Evolutionary conservation across 2,113 vertebrate species (phyloP), one percentile per base, ranked within the genome.

Genomic region (Cercopithecus mona): DNA sequence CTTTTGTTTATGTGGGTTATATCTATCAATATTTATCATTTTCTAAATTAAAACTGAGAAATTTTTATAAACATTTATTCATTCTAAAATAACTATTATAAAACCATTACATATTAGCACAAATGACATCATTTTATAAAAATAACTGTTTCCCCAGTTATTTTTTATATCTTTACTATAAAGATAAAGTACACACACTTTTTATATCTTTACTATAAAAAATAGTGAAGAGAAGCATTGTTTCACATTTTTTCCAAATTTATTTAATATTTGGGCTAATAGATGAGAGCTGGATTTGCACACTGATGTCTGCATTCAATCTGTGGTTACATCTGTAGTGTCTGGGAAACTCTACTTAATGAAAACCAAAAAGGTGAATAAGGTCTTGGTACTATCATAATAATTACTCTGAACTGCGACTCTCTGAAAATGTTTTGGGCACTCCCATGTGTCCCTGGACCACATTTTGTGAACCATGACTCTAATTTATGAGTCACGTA

Each of bases 1-100:
- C 43, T 78, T 90, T 94, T 86, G 55, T 94, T 96, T 66, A 95
- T 78, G 12, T 96, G 88, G 82, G 48, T 88, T 96, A 13, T 88
- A 59, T 88, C 57, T 88, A 94, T 94, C 80, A 90, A 92, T 91
- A 97, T 73, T 93, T 95, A 94, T 90, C 50, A 50, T 79, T 45
- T 79, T 97, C 57, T 93, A 96, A 97, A 90, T 94, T 97, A 94
- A 96, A 94, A 81, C 61, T 17, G 22, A 86, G 50, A 89, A 68
- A 61, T 38, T 27, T 90, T 88, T 55, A 78, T 64, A 95, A 96
- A 45, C 55, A 78, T 90, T 86, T 88, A 50, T 95, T 70, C 43
- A 59, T 92, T 95, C 76, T 25, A 72, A 96, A 94, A 90, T 88
- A 87, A 81, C n/a, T 93, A 91, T 35, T 61, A 72, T 86, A 91